Conservation (phyloP, 92 coral and sea anemone species). For the Heliopora coerulea region DNA sequence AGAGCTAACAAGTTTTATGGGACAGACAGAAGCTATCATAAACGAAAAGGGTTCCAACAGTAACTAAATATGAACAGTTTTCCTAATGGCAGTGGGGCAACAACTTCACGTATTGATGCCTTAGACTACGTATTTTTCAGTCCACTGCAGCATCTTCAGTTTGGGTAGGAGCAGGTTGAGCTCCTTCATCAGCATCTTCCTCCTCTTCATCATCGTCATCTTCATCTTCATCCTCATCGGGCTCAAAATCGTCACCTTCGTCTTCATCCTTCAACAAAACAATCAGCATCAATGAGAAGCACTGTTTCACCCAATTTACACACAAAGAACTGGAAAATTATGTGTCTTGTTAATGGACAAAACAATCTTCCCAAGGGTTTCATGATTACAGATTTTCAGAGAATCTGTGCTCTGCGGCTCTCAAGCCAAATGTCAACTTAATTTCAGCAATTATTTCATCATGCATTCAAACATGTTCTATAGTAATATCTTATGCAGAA, state of each 20-base stretch:
- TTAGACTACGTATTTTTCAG: neutral
- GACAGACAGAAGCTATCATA: conserved; percentile 23
- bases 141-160: conserved; percentile 30
- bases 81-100: neutral
- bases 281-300: neutral
- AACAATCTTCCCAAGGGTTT: no score
- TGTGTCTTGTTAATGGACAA: no score
- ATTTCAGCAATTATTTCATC: no score
- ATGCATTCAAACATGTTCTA: no score
- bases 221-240: conserved; percentile 87
- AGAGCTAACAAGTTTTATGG: conserved; percentile 2
- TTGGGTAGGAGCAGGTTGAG: conserved; percentile 33
- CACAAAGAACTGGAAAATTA: no score
- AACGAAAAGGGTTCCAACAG: neutral
- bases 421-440: no score
- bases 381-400: no score
- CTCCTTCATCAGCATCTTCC: conserved; percentile 67
- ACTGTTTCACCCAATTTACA: neutral
- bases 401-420: no score
- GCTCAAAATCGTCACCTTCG: conserved; percentile 93
- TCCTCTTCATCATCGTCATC: conserved; percentile 87
- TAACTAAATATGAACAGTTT: conserved; percentile 41
- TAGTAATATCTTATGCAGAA: no score
- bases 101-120: neutral
- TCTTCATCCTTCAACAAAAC: conserved; percentile 59